Base-by-base conservation (phyloP, 2,797 vertebrate species). In the Diceros bicornis region DNA sequence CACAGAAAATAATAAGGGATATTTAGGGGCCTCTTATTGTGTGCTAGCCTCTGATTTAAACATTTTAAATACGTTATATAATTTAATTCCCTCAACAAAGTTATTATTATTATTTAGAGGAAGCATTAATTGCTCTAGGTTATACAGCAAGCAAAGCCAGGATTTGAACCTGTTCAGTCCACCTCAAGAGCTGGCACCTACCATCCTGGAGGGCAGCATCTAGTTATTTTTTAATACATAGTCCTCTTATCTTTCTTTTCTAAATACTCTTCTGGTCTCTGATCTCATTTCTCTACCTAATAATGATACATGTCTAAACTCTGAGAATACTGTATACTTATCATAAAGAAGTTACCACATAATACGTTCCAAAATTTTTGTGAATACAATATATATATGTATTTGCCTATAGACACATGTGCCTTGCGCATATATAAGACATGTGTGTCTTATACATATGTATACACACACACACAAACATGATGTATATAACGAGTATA, bases 201-300 rank as follows among this genome's bases (percentile, higher is more conserved):
- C 13, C 4, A 11, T 18, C 7, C n/a, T 20, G 2, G 2, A 44
- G 16, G 23, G 25, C 2, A 34, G 1, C 10, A 2, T 50, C 16
- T 69, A 50, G 8, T 78, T 13, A 71, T 27, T 89, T 61, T 90
- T 44, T 23, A 83, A 86, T 47, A 77, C 4, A 25, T 13, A 75
- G 32, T 13, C 2, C 3, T 41, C 8, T 50, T 34, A 21, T 32
- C 2, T 62, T 71, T 32, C 27, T 27, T 41, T 79, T 57, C 25
- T 62, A 93, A 90, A 72, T 61, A 14, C 2, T 88, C 1, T 2
- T 94, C 18, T 92, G 47, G 25, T 50, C 6, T 4, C 18, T n/a
- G 34, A 13, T 86, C 0, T 84, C 14, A 83, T 37, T 34, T 88
- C 1, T 66, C 2, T 32, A 32, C 6, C 5, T 23, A 72, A 59